Evolutionary conservation across 2,113 vertebrate genomes (phyloP), one percentile per base, ranked within the genome.

Genomic region (Onychostoma macrolepis): DNA sequence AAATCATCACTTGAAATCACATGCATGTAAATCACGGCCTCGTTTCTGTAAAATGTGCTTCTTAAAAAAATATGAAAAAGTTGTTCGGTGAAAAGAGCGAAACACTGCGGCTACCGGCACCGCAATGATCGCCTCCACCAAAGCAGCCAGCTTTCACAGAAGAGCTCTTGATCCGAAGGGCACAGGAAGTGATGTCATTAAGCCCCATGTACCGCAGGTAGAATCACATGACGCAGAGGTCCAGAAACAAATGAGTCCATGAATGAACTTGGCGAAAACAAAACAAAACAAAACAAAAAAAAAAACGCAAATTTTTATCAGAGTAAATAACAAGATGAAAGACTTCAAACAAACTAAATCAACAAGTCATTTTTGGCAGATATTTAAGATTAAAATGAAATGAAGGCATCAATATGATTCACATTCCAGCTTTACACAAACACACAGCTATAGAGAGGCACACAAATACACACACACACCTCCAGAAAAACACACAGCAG

Each of bases 51-150:
- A 83, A 36, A 63, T 36, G 45, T 4, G 19, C 45, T 41, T 72
- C 69, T 33, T 50, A 12, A 17, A 80, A 28, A 72, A n/a, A 65
- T 76, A 63, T 74, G 33, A 84, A 76, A 80, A 63, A 77, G 38
- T 88, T 43, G 21, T 74, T 80, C 28, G 36, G 74, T n/a, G 36
- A 38, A 26, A 69, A 53, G 30, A 56, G 41, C 33, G 83, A 61
- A 86, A 86, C 83, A 71, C 79, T 75, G 84, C 71, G 87, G 87
- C 81, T 85, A 80, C 89, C 87, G 56, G 89, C 89, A 88, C 85
- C 89, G 82, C 26, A 83, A 80, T 56, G 69, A 53, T 80, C 56
- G 21, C 24, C 48, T 19, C 69, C 38, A 11, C 45, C 85, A 30
- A 13, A 43, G 6, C 33, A n/a, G 24, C 8, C 50, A 36, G 30